Evolutionary conservation across 1,140 invertebrate genomes (phyloP).

Genomic region (Zaprionus davidi): DNA sequence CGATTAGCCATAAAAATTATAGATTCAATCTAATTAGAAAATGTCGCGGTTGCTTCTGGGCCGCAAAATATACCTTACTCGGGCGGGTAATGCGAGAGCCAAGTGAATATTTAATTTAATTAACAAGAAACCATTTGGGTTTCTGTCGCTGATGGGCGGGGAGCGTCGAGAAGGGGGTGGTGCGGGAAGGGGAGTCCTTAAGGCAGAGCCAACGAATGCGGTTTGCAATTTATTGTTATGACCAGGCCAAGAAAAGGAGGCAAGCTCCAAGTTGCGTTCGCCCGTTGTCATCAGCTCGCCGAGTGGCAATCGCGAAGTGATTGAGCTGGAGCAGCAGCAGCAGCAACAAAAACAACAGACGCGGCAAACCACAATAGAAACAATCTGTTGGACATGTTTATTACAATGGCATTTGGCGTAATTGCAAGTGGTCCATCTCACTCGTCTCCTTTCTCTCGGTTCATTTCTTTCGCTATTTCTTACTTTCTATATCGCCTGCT

Average conservation of each 20-base stretch:
- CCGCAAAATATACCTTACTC: slow-evolving; percentile 23
- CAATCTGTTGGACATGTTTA: slow-evolving; percentile 83
- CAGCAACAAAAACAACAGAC: slow-evolving; percentile 5
- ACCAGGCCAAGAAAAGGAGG: slow-evolving; percentile 58
- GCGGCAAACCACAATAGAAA: slow-evolving; percentile 53
- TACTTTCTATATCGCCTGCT: slow-evolving; percentile 52
- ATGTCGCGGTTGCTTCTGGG: slow-evolving; percentile 48
- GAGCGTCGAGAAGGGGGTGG: not conserved
- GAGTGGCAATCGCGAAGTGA: slow-evolving; percentile 55
- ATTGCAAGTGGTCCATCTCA: slow-evolving; percentile 52
- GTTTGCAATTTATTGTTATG: slow-evolving; percentile 79
- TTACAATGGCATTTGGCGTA: slow-evolving; percentile 77
- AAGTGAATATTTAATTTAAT: slow-evolving; percentile 83
- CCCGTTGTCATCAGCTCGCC: slow-evolving; percentile 35
- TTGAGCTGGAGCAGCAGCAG: slow-evolving; percentile 44
- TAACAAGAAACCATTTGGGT: slow-evolving; percentile 79
- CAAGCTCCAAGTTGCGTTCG: slow-evolving; percentile 39
- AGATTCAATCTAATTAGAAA: slow-evolving; percentile 84
- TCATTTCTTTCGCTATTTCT: slow-evolving; percentile 19
- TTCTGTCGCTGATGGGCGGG: slow-evolving; percentile 27
- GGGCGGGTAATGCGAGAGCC: slow-evolving; percentile 5
- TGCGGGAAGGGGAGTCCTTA: not conserved
- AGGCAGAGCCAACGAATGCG: slow-evolving; percentile 26
- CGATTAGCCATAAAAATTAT: slow-evolving; percentile 84
- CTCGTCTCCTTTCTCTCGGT: slow-evolving; percentile 7